Conservation (phyloP, 2,113 vertebrate species). For the Pelobates fuscus region DNA sequence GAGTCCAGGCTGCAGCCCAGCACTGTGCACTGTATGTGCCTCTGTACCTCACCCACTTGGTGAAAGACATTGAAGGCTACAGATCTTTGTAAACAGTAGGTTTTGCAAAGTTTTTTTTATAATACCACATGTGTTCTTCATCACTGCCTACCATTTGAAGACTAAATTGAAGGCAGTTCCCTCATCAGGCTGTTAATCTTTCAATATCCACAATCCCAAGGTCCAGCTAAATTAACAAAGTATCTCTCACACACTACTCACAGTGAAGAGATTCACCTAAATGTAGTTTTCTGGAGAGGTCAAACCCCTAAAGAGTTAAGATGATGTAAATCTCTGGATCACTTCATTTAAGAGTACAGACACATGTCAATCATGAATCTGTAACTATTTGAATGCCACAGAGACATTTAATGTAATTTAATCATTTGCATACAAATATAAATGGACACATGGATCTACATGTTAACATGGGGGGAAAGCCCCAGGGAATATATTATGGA, state of each 20-base stretch:
- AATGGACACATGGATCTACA: too few relatives aligned
- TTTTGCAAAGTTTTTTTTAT: conserved; percentile 62
- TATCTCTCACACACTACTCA: conserved; percentile 35
- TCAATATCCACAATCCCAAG: conserved; percentile 32
- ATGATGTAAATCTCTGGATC: conserved; percentile 9
- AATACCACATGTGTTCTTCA: conserved; percentile 71
- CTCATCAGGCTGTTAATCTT: conserved; percentile 63
- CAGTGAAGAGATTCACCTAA: conserved; percentile 21
- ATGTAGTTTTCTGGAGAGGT: conserved; percentile 55
- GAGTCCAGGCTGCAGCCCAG: conserved; percentile 16
- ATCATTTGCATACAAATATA: too few relatives aligned
- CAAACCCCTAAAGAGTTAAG: conserved; percentile 57
- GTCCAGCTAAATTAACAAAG: conserved; percentile 43
- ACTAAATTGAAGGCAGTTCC: conserved; percentile 64
- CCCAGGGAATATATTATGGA: too few relatives aligned
- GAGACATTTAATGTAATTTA: too few relatives aligned
- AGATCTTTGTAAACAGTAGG: conserved; percentile 66
- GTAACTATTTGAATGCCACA: too few relatives aligned
- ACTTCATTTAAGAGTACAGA: background rate
- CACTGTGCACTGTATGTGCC: conserved; percentile 21
- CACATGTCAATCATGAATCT: too few relatives aligned
- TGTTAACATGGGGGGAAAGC: too few relatives aligned
- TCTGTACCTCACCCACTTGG: conserved; percentile 61
- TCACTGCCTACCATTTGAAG: conserved; percentile 64
- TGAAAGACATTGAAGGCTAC: conserved; percentile 70